Percentiles rank a stretch among this genome's conserved stretches.
These are phyloP conservation scores for Sinella curviseta DNA, from an alignment of 1,140 invertebrate genomes.

Conservation along the genomic window DNA sequence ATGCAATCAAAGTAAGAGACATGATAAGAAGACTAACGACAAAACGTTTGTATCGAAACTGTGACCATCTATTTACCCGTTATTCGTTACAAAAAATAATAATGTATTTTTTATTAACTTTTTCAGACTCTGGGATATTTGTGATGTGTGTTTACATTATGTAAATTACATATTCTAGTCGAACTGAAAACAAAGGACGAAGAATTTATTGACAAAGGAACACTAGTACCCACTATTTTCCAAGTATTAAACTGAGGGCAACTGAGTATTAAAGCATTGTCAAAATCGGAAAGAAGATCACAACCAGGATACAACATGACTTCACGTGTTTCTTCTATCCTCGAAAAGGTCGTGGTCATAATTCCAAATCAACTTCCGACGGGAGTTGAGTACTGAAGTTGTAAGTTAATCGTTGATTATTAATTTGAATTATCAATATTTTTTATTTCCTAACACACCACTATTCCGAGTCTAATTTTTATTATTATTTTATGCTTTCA, in stretches of 20 bases:
- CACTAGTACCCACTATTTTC: background rate
- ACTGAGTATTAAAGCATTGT: constrained; percentile 13
- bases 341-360: constrained; percentile 5
- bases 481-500: background rate
- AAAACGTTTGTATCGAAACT: background rate
- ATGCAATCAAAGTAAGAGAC: constrained; percentile 41
- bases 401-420: no score
- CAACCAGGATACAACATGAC: background rate
- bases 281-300: background rate
- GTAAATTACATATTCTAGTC: constrained; percentile 35
- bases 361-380: background rate
- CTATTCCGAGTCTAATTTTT: no score
- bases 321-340: background rate
- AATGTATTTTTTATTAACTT: background rate
- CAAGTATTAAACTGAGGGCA: constrained; percentile 2
- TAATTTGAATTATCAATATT: no score
- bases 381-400: background rate
- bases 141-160: constrained; percentile 20
- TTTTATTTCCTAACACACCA: no score
- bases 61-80: background rate
- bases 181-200: constrained; percentile 5
- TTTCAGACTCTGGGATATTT: constrained; percentile 35
- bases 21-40: background rate
- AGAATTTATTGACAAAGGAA: constrained; percentile 22
- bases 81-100: background rate